phyloP scores from a whole-genome alignment of 2,797 vertebrate genomes.

The Amblyraja radiata region DNA sequence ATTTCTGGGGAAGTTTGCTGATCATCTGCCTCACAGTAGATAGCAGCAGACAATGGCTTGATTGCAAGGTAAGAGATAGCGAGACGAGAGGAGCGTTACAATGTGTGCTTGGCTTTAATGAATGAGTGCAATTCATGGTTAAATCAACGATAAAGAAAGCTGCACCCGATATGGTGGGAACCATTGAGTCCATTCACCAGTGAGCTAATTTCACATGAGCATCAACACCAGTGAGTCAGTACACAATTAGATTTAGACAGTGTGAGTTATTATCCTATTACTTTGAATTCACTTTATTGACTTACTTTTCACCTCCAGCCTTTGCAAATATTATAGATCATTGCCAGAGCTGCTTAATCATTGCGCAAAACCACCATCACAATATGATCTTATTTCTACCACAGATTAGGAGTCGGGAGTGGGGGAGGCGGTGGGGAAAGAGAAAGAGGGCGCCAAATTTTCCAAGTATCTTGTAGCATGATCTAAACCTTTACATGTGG shows the following conservation, averaged over 20 bases:
- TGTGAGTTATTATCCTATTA: conserved; percentile 23
- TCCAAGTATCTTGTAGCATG: background rate
- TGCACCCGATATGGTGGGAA: background rate
- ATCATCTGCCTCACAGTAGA: background rate
- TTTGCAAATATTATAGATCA: background rate
- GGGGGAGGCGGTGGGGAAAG: background rate
- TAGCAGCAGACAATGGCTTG: background rate
- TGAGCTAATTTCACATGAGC: background rate
- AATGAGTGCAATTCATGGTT: background rate
- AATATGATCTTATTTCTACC: background rate
- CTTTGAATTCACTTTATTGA: conserved; percentile 11
- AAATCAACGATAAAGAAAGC: background rate
- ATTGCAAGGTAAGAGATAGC: background rate
- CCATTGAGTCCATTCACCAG: background rate
- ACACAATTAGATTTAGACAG: conserved; percentile 10
- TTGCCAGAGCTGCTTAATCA: conserved; percentile 5
- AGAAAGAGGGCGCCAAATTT: background rate
- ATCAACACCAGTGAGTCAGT: background rate
- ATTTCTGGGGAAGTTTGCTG: background rate
- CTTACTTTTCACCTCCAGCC: background rate
- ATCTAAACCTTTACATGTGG: no score
- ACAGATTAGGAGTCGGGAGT: no score
- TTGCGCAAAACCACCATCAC: background rate
- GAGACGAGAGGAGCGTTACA: background rate
- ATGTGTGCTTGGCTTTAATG: background rate